These are phyloP conservation scores for Astropecten irregularis DNA, from an alignment of 53 echinoderm and acorn worm species.

Conservation along the genomic window DNA sequence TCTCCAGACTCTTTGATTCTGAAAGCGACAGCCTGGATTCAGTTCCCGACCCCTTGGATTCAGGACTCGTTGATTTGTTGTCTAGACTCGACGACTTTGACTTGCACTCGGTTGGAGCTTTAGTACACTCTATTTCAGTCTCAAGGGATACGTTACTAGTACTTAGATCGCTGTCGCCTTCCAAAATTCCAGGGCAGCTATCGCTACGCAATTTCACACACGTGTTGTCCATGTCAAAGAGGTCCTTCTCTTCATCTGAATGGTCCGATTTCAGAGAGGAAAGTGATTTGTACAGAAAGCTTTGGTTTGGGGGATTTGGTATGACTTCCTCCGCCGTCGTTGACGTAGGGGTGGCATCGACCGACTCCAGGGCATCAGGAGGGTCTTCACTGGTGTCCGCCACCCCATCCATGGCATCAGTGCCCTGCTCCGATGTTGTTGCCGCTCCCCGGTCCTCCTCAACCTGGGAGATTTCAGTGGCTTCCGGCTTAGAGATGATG, in stretches of 20 bases:
- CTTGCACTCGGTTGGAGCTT: conserved; percentile 17
- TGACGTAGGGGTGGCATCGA: neutral
- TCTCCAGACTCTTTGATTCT: conserved; percentile 35
- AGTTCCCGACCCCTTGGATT: neutral
- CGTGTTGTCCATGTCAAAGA: neutral
- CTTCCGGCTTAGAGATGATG: neutral
- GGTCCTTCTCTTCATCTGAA: neutral
- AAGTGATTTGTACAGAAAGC: conserved; percentile 23
- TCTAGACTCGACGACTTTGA: conserved; percentile 14
- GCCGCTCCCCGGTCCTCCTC: conserved; percentile 58
- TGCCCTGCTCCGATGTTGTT: neutral
- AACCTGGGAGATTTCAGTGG: conserved; percentile 3
- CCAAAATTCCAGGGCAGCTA: conserved; percentile 22
- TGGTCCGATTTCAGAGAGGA: neutral
- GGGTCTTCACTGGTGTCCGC: conserved; percentile 12
- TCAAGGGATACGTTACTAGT: conserved; percentile 3
- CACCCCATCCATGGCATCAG: neutral
- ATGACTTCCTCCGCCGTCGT: neutral
- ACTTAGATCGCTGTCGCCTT: conserved; percentile 16
- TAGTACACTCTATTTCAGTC: conserved; percentile 19
- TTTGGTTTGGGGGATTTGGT: conserved; percentile 44
- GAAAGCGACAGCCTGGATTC: too few species aligned
- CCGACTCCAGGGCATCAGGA: neutral
- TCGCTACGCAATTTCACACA: conserved; percentile 15
- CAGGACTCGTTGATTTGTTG: neutral